Conservation (phyloP, 2,888 invertebrate species). For the Volucella inanis region DNA sequence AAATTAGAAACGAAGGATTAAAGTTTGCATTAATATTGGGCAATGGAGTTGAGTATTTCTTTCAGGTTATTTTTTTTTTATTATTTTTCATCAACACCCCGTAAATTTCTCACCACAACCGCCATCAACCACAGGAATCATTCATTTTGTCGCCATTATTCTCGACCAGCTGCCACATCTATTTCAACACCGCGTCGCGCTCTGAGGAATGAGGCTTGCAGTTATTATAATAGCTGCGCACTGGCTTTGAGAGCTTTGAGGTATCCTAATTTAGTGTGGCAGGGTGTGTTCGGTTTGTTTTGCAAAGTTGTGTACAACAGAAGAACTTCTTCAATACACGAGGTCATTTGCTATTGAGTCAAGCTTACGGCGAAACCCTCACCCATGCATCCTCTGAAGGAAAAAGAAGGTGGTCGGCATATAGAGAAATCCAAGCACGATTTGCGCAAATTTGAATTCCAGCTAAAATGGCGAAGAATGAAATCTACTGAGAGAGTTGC, state of each 20-base stretch:
- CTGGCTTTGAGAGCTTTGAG: constrained; percentile 52
- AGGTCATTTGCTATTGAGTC: constrained; percentile 39
- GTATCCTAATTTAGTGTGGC: constrained; percentile 29
- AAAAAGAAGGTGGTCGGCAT: constrained; percentile 27
- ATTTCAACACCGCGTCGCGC: constrained; percentile 37
- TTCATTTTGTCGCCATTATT: constrained; percentile 72
- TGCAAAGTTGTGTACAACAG: constrained; percentile 16
- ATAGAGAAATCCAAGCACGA: constrained; percentile 50
- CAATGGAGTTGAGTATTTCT: constrained; percentile 40
- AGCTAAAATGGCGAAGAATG: constrained; percentile 19
- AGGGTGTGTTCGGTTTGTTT: background rate
- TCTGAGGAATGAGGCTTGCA: constrained; percentile 20
- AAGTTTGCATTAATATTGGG: constrained; percentile 71
- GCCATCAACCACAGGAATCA: constrained; percentile 61
- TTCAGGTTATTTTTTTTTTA: constrained; percentile 6
- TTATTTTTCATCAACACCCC: constrained; percentile 36
- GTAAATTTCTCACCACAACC: constrained; percentile 52
- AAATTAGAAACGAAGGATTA: constrained; percentile 74
- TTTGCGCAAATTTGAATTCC: constrained; percentile 50
- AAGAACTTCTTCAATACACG: constrained; percentile 9
- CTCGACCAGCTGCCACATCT: constrained; percentile 67
- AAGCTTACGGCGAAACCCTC: background rate
- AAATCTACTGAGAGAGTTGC: constrained; percentile 7
- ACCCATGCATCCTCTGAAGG: background rate
- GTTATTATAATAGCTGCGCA: constrained; percentile 12